Evolutionary conservation across 2,797 vertebrate species (phyloP).

Genomic region (Lacerta viridis): DNA sequence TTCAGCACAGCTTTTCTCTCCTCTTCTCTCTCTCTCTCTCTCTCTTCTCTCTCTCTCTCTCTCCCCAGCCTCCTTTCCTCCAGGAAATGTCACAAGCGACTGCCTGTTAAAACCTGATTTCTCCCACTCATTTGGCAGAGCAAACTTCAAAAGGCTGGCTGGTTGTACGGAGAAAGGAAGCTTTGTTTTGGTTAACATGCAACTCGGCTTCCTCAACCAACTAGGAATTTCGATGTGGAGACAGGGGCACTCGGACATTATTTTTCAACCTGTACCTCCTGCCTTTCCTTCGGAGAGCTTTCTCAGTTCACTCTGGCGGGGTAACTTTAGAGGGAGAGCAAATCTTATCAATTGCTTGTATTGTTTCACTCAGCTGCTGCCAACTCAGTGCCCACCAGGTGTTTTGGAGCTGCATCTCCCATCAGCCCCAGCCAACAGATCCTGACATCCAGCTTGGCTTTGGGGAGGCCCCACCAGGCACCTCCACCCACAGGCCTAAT

Average conservation of each 20-base stretch:
- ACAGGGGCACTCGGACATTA: background rate
- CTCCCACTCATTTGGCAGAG: background rate
- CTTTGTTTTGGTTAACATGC: background rate
- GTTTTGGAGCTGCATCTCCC: too few species aligned
- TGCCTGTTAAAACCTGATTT: background rate
- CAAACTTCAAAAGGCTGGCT: background rate
- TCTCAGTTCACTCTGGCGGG: background rate
- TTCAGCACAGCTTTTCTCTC: background rate
- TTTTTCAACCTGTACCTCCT: background rate
- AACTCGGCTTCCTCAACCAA: too few species aligned
- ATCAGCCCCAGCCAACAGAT: too few species aligned
- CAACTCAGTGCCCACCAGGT: too few species aligned
- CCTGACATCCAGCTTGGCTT: background rate
- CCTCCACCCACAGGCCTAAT: background rate
- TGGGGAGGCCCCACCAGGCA: background rate
- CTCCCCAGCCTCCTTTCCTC: background rate
- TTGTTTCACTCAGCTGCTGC: background rate
- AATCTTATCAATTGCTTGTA: background rate
- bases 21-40: too few species aligned
- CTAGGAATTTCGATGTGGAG: too few species aligned
- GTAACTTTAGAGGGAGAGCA: background rate
- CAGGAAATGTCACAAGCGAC: slow-evolving; percentile 19
- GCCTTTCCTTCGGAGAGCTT: background rate
- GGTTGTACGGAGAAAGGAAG: background rate
- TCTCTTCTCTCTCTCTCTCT: too few species aligned